Conservation (phyloP, 30 jellyfish, hydroid and myxozoan genomes). For the Aurelia coerulea region DNA sequence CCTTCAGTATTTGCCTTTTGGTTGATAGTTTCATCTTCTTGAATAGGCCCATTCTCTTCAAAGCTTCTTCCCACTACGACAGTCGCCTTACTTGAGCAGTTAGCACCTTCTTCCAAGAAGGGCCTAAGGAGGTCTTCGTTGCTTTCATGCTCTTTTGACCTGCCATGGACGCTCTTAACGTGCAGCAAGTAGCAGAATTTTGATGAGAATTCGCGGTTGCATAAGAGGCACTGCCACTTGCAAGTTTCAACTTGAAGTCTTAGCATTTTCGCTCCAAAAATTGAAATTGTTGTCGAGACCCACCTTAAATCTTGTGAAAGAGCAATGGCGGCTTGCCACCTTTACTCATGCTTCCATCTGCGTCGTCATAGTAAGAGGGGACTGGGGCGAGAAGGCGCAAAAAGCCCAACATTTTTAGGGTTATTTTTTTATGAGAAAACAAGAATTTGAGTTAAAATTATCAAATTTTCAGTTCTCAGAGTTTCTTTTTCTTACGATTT, state of each 20-base stretch:
- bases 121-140: too few species aligned
- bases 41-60: background rate
- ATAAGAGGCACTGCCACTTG: slow-evolving; percentile 52
- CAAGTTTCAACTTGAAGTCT: slow-evolving; percentile 47
- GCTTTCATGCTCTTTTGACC: background rate
- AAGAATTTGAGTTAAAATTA: too few species aligned
- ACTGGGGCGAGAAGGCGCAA: too few species aligned
- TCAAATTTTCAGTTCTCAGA: too few species aligned
- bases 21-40: background rate
- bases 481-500: too few species aligned
- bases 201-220: slow-evolving; percentile 29
- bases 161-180: slow-evolving; percentile 49
- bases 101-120: too few species aligned
- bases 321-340: too few species aligned
- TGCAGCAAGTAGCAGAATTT: slow-evolving; percentile 46
- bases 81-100: background rate
- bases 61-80: background rate
- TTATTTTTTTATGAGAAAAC: too few species aligned
- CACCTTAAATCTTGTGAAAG: slow-evolving; percentile 25
- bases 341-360: too few species aligned
- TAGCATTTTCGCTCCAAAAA: slow-evolving; percentile 24
- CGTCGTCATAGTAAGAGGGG: too few species aligned
- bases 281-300: background rate
- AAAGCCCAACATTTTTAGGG: too few species aligned
- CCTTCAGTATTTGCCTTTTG: background rate